These are phyloP conservation scores for Dolichopus griseipennis DNA, from an alignment of 2,888 invertebrate species.

Conservation along the genomic window DNA sequence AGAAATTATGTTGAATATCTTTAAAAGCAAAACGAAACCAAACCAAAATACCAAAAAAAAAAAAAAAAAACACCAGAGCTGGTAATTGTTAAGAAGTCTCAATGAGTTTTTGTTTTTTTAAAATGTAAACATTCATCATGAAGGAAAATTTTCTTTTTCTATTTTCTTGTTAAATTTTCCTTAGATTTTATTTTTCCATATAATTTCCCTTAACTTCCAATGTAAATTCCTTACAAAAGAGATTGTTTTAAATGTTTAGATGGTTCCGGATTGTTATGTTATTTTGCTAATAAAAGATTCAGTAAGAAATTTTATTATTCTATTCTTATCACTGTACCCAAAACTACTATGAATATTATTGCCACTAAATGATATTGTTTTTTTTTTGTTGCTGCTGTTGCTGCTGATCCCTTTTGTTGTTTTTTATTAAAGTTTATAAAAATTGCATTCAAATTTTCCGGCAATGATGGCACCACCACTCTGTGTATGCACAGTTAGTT, in stretches of 20 bases:
- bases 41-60: no score
- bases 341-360: no score
- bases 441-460: conserved; percentile 2
- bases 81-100: background rate
- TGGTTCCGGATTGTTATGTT: background rate
- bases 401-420: background rate
- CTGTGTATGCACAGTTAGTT: background rate
- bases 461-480: background rate
- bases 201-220: no score
- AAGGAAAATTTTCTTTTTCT: background rate
- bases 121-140: conserved; percentile 1
- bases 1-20: background rate
- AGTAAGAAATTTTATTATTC: no score
- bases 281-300: no score
- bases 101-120: background rate
- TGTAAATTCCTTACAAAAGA: no score
- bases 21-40: background rate
- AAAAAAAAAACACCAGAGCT: no score
- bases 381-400: no score
- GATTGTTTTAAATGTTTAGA: background rate
- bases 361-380: no score
- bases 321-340: no score
- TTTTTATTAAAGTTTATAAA: background rate
- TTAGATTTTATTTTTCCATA: no score
- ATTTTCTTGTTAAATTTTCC: no score